phyloP scores from a whole-genome alignment of 2,113 vertebrate species.

The Abramis brama region DNA sequence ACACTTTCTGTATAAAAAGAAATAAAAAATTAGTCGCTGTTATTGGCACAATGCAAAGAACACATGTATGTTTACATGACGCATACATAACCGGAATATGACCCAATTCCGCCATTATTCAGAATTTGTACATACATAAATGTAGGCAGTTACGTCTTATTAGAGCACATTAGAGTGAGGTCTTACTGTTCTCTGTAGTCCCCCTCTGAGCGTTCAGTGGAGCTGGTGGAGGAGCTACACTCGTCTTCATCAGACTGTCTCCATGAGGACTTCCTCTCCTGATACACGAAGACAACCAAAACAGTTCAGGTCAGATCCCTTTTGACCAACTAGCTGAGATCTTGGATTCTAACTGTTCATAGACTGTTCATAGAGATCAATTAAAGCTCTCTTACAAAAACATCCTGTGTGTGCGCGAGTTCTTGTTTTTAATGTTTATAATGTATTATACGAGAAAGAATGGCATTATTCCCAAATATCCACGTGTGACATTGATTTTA shows the following conservation, averaged over 20 bases:
- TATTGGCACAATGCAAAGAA: neutral
- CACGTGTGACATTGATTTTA: too few relatives aligned
- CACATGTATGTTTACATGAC: neutral
- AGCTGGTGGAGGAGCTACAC: slow-evolving; percentile 90
- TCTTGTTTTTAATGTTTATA: too few relatives aligned
- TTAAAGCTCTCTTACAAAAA: too few relatives aligned
- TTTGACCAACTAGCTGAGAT: neutral
- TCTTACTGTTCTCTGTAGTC: slow-evolving; percentile 84
- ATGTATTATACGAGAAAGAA: too few relatives aligned
- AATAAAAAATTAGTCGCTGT: neutral
- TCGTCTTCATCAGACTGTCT: slow-evolving; percentile 85
- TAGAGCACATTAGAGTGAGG: neutral
- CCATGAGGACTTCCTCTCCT: slow-evolving; percentile 58
- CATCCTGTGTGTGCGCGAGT: too few relatives aligned
- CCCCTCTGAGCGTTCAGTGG: slow-evolving; percentile 89
- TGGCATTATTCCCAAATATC: too few relatives aligned
- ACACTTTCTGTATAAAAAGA: slow-evolving; percentile 74
- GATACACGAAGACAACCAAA: slow-evolving; percentile 38
- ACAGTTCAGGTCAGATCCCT: neutral
- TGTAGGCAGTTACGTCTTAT: neutral
- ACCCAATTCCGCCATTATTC: neutral
- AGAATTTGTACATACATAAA: neutral
- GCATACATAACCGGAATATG: neutral
- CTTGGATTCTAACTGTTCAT: neutral
- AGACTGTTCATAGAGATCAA: too few relatives aligned